Conservation (phyloP, 53 echinoderm and acorn worm genomes). For the Arbacia lixula region DNA sequence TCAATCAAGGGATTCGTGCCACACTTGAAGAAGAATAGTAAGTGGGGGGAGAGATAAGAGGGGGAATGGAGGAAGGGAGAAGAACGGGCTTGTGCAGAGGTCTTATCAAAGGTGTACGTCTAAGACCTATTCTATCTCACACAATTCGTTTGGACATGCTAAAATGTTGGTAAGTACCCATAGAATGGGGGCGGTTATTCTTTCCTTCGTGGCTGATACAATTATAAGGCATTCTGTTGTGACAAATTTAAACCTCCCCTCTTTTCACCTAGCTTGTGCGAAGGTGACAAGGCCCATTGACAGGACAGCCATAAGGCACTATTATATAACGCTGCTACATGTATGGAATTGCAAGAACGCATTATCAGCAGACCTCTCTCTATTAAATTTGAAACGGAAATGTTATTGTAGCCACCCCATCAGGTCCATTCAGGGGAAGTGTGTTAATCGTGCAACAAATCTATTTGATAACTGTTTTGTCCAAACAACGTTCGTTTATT, state of each 20-base stretch:
- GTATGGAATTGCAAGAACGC: no score
- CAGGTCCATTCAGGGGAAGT: constrained; percentile 25
- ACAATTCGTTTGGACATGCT: constrained; percentile 55
- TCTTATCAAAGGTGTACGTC: constrained; percentile 8
- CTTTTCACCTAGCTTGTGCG: no score
- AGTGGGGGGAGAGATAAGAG: constrained; percentile 1
- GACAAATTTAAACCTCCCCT: no score
- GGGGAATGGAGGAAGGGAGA: neutral
- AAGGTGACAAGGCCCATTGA: no score
- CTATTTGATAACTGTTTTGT: constrained; percentile 43
- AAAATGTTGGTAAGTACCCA: constrained; percentile 51
- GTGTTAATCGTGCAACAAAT: constrained; percentile 49
- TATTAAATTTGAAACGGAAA: constrained; percentile 30
- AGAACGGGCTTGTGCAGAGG: neutral
- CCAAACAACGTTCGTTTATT: constrained; percentile 45
- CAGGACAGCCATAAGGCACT: no score
- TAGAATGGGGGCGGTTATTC: constrained; percentile 16
- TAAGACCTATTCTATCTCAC: constrained; percentile 21
- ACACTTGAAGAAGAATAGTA: constrained; percentile 21
- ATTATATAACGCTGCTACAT: no score
- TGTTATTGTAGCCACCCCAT: constrained; percentile 31
- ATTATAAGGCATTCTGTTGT: constrained; percentile 31
- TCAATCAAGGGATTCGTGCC: constrained; percentile 37
- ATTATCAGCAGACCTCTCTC: no score
- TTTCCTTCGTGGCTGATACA: neutral